A percentile compares a stretch with the other conserved stretches of the same genome.
Evolutionary conservation across 1,140 invertebrate species (phyloP).

Genomic region (Nilaparvata lugens): DNA sequence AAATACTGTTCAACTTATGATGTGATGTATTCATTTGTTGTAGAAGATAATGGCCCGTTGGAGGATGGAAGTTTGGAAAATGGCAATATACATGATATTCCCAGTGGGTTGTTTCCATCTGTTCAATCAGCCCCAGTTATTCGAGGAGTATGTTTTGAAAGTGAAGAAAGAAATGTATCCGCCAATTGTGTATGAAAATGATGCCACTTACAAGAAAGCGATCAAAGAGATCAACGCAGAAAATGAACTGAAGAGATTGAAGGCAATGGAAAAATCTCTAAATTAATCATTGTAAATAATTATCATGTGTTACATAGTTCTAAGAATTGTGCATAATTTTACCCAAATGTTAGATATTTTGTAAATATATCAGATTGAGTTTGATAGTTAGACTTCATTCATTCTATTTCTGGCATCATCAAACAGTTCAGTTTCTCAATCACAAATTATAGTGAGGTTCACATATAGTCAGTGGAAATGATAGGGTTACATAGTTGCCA

Average conservation of each 20-base stretch:
- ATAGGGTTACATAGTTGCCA: too few relatives aligned
- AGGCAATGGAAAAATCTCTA: background rate
- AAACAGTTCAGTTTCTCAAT: too few relatives aligned
- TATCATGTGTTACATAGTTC: background rate
- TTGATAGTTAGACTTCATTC: background rate
- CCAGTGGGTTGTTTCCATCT: slow-evolving; percentile 74
- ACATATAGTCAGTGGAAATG: too few relatives aligned
- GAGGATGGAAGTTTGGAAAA: slow-evolving; percentile 68
- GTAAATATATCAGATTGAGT: background rate
- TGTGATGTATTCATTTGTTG: too few relatives aligned
- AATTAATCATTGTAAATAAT: background rate
- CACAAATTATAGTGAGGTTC: too few relatives aligned
- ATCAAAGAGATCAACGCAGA: background rate
- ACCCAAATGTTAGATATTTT: background rate
- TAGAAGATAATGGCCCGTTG: slow-evolving; percentile 56
- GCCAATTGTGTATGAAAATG: slow-evolving; percentile 43
- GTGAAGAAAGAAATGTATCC: slow-evolving; percentile 58
- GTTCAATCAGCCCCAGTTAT: slow-evolving; percentile 75
- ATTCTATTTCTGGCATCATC: background rate
- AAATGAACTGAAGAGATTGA: background rate
- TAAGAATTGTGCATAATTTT: background rate
- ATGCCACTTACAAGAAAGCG: background rate
- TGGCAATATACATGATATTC: slow-evolving; percentile 77
- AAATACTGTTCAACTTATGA: too few relatives aligned
- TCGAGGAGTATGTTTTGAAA: slow-evolving; percentile 67